A percentile compares a stretch with the other conserved stretches of the same genome.
Conservation (phyloP, 2,797 vertebrate species). For the Otolemur crassicaudatus region DNA sequence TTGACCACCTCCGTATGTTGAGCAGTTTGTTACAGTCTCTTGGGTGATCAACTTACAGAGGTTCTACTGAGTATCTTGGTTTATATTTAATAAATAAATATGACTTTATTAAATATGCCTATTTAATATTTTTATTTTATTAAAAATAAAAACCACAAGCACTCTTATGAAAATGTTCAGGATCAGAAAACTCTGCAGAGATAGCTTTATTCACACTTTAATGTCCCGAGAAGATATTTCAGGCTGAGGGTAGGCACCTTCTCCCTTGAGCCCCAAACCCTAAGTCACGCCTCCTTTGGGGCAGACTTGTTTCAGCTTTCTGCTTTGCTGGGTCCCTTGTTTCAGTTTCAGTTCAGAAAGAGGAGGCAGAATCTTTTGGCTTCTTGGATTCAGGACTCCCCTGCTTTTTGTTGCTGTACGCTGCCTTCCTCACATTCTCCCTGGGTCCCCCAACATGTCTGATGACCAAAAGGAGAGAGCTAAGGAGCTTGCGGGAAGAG, state of each 20-base stretch:
- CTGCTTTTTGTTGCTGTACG: too few relatives aligned
- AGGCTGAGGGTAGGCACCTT: rapidly evolving
- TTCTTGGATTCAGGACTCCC: background rate
- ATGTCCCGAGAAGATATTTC: background rate
- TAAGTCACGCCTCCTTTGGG: rapidly evolving
- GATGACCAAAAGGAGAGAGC: rapidly evolving
- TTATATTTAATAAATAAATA: too few relatives aligned
- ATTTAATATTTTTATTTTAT: too few relatives aligned
- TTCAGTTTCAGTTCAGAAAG: background rate
- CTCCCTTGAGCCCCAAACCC: background rate
- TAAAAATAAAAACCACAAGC: background rate
- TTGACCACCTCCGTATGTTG: too few relatives aligned
- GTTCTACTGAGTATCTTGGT: too few relatives aligned
- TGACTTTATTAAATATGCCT: too few relatives aligned
- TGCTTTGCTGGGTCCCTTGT: background rate
- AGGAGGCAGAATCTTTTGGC: background rate
- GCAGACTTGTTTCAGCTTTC: background rate
- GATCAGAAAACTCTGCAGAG: background rate
- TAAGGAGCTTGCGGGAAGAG: background rate
- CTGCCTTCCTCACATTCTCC: background rate
- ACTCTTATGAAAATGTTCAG: background rate
- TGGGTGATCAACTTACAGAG: too few relatives aligned
- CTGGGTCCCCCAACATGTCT: rapidly evolving
- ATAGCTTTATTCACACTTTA: background rate
- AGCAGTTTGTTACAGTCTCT: too few relatives aligned